Evolutionary conservation across 30 jellyfish, hydroid and myxozoan genomes (phyloP), one percentile per base, ranked within the genome.

Genomic region (Cassiopea xamachana): DNA sequence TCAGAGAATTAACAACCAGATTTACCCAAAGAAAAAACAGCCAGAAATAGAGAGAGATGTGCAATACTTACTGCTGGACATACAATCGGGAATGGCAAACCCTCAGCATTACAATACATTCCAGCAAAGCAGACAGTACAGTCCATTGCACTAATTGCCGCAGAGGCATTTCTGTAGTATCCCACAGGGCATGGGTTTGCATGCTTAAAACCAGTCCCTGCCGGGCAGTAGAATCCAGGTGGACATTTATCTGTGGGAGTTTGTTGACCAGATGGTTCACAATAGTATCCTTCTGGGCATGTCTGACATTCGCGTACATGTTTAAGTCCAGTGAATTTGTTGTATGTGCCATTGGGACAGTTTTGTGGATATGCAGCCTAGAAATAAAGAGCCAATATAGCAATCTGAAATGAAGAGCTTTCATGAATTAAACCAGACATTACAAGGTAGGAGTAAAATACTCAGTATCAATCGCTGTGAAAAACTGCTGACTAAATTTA

Each of bases 311-410:
- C 99, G 4, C 94, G 81, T 15, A 92, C 87, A 73, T 84, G 92
- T 74, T 85, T 96, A n/a, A 84, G 90, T 46, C 97, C 97, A n/a
- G 91, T 73, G 86, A 83, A 81, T 58, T 89, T 87, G 79, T 90
- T 92, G 88, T 91, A 96, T 1, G 99, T 96, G 1, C 99, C 99
- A 64, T 96, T 96, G 15, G 99, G 99, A 83, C 99, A 96, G 51
- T 85, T 86, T 69, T 91, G 98, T 14, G 98, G 98, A 76, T 45
- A 79, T 1, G 98, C 91, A 67, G 83, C 82, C 98, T 96, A 48
- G 18, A 59, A 86, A 69, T 59, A 70, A 78, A 78, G 44, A 59
- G 44, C 55, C 39, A 27, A 27, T 27, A 27, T 27, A 27, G 39
- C 39, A 27, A 27, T 27, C 39, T 27, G 39, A 27, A 27, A 27